These are phyloP conservation scores for Serrognathus titanus DNA, from an alignment of 2,888 invertebrate genomes.

Conservation along the genomic window DNA sequence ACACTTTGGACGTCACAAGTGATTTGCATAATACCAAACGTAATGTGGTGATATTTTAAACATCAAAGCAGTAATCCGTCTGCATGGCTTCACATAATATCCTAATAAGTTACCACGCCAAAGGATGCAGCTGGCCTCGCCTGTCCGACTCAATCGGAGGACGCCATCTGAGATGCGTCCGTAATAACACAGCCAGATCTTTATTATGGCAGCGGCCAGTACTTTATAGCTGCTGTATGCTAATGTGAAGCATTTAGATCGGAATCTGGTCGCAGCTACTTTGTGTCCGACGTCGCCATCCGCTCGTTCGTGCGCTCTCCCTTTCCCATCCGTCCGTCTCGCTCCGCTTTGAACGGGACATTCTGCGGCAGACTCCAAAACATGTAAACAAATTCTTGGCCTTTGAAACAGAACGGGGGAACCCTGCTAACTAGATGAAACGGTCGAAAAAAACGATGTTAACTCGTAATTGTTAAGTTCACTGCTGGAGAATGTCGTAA, in stretches of 20 bases:
- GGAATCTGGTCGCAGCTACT: constrained; percentile 46
- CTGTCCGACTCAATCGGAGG: constrained; percentile 25
- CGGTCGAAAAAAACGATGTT: background rate
- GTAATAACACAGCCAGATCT: constrained; percentile 35
- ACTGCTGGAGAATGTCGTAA: background rate
- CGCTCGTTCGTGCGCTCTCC: background rate
- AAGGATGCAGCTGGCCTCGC: constrained; percentile 32
- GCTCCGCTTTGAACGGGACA: constrained; percentile 7
- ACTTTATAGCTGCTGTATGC: constrained; percentile 46
- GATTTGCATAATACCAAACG: no score
- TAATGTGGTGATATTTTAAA: constrained; percentile 25
- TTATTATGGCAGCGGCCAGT: constrained; percentile 33
- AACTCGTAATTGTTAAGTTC: background rate
- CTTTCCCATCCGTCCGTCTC: constrained; percentile 1
- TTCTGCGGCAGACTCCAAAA: constrained; percentile 8
- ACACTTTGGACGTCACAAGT: no score
- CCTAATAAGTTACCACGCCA: constrained; percentile 38
- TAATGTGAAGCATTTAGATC: constrained; percentile 50
- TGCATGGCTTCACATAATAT: constrained; percentile 43
- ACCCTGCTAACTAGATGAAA: background rate
- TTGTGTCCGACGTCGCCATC: constrained; percentile 24
- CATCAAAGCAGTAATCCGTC: constrained; percentile 39
- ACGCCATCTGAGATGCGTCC: constrained; percentile 39
- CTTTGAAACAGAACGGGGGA: background rate
- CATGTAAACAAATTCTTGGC: constrained; percentile 19